Conservation (phyloP, 2,888 invertebrate genomes). For the Campoplex nolae region DNA sequence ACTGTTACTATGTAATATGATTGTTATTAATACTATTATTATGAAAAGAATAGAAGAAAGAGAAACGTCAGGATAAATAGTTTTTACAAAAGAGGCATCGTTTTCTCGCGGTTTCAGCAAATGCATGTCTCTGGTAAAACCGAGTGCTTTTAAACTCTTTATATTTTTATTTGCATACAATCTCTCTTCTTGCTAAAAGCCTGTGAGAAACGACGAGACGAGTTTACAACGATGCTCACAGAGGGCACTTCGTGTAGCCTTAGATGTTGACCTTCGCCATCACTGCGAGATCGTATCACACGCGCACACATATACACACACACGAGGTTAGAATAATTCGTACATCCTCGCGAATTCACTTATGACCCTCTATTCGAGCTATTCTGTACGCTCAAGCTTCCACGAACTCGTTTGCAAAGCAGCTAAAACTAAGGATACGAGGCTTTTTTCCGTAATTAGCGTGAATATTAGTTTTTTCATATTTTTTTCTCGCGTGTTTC, state of each 20-base stretch:
- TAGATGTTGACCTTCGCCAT: constrained; percentile 54
- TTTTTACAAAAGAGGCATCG: constrained; percentile 17
- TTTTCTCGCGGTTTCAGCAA: constrained; percentile 22
- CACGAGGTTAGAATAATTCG: constrained; percentile 39
- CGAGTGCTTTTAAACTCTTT: constrained; percentile 18
- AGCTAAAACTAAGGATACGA: constrained; percentile 6
- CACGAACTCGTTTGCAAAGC: neutral
- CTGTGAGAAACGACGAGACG: constrained; percentile 41
- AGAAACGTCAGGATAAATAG: constrained; percentile 15
- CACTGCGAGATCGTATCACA: constrained; percentile 53
- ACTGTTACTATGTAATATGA: constrained; percentile 14
- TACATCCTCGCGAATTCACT: constrained; percentile 6
- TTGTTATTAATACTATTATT: constrained; percentile 31
- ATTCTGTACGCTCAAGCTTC: constrained; percentile 22
- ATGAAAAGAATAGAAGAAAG: constrained; percentile 6
- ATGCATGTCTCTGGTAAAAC: constrained; percentile 21
- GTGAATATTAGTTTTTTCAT: constrained; percentile 24
- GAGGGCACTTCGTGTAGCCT: constrained; percentile 44
- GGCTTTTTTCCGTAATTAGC: constrained; percentile 56
- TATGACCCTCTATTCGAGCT: constrained; percentile 4
- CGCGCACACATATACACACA: neutral
- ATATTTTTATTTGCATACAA: constrained; percentile 8
- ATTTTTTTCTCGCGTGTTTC: constrained; percentile 34
- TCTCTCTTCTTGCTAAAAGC: neutral
- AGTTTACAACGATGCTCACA: constrained; percentile 25